Base-by-base conservation (phyloP, 2,113 vertebrate genomes). In the Coptodon bakossiorum region DNA sequence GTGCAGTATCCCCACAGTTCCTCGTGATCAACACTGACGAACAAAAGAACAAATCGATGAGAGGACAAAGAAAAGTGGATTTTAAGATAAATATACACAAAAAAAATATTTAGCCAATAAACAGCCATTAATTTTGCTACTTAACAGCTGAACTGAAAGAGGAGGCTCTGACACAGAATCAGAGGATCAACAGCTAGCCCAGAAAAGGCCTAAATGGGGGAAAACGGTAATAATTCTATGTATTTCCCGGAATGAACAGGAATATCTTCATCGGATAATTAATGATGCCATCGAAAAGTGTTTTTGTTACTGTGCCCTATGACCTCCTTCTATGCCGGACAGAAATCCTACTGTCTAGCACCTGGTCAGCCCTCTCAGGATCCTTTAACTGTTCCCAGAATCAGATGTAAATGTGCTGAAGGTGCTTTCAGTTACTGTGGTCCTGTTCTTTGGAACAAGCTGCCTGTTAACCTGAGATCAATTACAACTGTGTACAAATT, bases 141-240 rank as follows among this genome's bases (percentile, higher is more conserved):
- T 73, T 24, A 45, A 10, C 7, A 16, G 14, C 43, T 73, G 40
- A 73, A 22, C 22, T 76, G 24, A 48, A 48, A 76, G 22, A 48
- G 22, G 40, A 45, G 22, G 22, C 14, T 29, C 36, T 24, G n/a
- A 24, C 63, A 68, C 63, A 43, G 66, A 40, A 16, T 66, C 31
- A 24, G 66, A 43, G n/a, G 63, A 0, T 71, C n/a, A 43, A 71
- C 63, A 14, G 19, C 40, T 68, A 22, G 63, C 6, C 63, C 7
- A 40, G n/a, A 40, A 68, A 0, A 68, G 63, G 7, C 66, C 36
- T 71, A 14, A 71, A 71, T 40, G 66, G 36, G 36, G 12, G 1
- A 8, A 40, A 22, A 71, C 14, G 11, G 11, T 4, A 22, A 6
- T 6, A 1, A 7, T 0, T 40, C 24, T 24, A 40, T 0, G 0